Conservation (phyloP, 2,888 invertebrate genomes). For the Resseliella maxima region DNA sequence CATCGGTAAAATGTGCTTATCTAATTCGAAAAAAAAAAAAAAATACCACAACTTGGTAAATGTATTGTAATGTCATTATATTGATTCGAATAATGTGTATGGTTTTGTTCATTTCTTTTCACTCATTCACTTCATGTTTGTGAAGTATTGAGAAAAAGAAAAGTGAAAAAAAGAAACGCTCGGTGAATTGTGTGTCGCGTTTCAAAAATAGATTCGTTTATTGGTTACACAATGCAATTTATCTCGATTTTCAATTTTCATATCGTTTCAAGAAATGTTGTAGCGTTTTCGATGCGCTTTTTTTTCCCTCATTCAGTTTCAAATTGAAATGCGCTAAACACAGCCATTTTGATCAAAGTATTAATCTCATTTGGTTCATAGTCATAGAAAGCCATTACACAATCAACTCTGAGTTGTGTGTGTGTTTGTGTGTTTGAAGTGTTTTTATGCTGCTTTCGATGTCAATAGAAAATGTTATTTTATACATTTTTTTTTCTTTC, state of each 20-base stretch:
- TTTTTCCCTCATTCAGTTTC: background rate
- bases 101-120: background rate
- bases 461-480: background rate
- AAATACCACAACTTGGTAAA: background rate
- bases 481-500: too few relatives aligned
- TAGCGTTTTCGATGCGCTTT: background rate
- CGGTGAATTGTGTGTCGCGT: background rate
- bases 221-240: background rate
- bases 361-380: background rate
- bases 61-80: conserved; percentile 16
- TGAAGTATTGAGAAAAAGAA: background rate
- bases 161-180: background rate
- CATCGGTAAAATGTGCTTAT: background rate
- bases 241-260: conserved; percentile 32
- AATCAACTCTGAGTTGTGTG: background rate
- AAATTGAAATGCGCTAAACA: background rate
- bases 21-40: too few relatives aligned
- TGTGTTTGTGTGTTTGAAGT: background rate
- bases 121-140: too few relatives aligned
- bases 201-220: background rate
- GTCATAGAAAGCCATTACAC: background rate
- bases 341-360: background rate
- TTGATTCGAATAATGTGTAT: background rate
- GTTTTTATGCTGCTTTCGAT: background rate
- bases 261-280: background rate